Base-by-base conservation (phyloP, 1,140 invertebrate species). In the Helicoverpa zea region DNA sequence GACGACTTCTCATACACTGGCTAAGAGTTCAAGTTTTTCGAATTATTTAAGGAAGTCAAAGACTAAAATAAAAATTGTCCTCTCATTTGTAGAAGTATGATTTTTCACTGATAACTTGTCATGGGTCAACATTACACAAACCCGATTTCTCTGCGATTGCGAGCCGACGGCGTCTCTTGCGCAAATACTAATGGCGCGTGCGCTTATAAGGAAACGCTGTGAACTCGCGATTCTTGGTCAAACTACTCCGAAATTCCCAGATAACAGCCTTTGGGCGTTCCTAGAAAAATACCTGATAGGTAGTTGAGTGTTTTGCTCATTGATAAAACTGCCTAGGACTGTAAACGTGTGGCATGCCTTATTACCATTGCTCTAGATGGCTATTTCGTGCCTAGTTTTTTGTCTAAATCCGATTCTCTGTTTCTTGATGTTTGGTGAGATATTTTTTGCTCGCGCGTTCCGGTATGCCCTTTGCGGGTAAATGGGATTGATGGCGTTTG, bases 91-190 rank as follows among this genome's bases (percentile, higher is more conserved):
- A 66, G 11, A 73, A 74, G 30, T 43, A 74, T 56, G 70, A 56
- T 56, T 43, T 73, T 56, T 73, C 14, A n/a, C 47, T 61, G 56
- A 80, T 80, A 80, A 52, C 47, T 14, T 30, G 79, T 54, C 68
- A 64, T 54, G 47, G 68, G 56, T 58, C 64, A 51, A 79, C 64
- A 83, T 90, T 90, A 81, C 89, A 84, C 83, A 89, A 88, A 89
- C 85, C 79, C 81, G 85, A 88, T 89, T 91, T 91, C 88, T 88
- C 86, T 70, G 81, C 63, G 70, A 83, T 87, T 86, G 79, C 86
- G 56, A 59, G 76, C 68, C 56, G 16, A 35, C 56, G 64, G 51
- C 51, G 59, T 61, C 51, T 68, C 58, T 91, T 91, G 81, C 86
- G 84, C 85, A 88, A 89, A 56, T 54, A 43, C 59, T 75, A 81